Conservation (phyloP, 2,113 vertebrate species). For the Puffinus mauretanicus region DNA sequence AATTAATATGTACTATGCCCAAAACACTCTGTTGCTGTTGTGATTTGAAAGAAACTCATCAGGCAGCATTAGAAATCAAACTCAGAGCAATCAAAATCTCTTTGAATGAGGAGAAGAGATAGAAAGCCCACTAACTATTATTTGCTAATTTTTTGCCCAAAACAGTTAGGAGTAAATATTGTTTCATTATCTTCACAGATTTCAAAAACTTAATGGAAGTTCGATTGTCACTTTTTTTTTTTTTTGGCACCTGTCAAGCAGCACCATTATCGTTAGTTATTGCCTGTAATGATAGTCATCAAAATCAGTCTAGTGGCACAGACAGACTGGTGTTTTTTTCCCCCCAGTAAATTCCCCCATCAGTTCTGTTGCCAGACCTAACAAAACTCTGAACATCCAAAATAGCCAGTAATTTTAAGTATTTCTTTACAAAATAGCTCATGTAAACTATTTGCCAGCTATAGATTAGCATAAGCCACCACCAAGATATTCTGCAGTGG, state of each 20-base stretch:
- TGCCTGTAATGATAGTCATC: not conserved
- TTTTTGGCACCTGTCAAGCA: not conserved
- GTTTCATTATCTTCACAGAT: not conserved
- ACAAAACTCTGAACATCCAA: not conserved
- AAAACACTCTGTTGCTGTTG: not conserved
- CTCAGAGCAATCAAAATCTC: not conserved
- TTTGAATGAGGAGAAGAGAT: not conserved
- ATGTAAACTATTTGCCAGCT: not conserved
- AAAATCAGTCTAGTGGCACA: not conserved
- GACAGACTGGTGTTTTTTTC: not conserved
- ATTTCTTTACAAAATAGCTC: not conserved
- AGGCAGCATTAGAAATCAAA: not conserved
- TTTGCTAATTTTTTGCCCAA: not conserved
- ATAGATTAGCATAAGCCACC: not conserved
- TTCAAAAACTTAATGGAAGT: not conserved
- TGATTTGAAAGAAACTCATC: not conserved
- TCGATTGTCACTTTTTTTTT: not conserved
- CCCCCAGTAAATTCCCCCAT: not conserved
- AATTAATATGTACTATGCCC: not conserved
- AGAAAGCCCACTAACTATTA: not conserved
- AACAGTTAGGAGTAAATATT: not conserved
- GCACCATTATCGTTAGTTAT: not conserved
- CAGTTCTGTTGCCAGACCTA: not conserved
- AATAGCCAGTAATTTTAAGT: not conserved
- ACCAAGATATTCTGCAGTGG: not conserved